phyloP scores from a whole-genome alignment of 1,140 invertebrate species.

The Bombus pyrosoma region DNA sequence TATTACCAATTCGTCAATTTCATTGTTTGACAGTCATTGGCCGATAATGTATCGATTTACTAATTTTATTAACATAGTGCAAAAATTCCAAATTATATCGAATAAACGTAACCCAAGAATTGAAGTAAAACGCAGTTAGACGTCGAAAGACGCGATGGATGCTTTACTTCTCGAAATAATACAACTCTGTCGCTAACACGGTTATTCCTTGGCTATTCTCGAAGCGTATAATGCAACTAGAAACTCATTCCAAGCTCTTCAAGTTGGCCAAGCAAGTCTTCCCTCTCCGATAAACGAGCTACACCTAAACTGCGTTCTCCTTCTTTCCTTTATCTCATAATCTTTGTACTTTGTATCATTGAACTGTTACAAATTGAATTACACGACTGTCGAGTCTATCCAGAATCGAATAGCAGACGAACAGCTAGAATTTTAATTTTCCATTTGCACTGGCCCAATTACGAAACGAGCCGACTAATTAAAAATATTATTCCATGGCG shows the following conservation, averaged over 20 bases:
- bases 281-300: conserved; percentile 25
- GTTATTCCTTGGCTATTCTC: conserved; percentile 55
- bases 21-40: no score
- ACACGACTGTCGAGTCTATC: not conserved
- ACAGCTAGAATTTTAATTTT: not conserved
- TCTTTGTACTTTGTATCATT: not conserved
- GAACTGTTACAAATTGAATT: conserved; percentile 42
- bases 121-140: conserved; percentile 56
- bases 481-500: not conserved
- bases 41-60: no score
- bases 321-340: not conserved
- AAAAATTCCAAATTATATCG: not conserved
- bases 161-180: conserved; percentile 49
- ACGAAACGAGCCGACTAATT: not conserved
- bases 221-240: conserved; percentile 59
- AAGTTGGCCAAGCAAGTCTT: conserved; percentile 30
- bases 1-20: no score
- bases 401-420: no score
- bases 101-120: not conserved
- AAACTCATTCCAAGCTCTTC: conserved; percentile 62
- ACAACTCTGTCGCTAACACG: conserved; percentile 48
- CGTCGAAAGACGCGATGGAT: conserved; percentile 31
- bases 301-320: conserved; percentile 45
- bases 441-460: not conserved
- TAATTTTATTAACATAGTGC: no score